Evolutionary conservation across 2,113 vertebrate genomes (phyloP).

Genomic region (Miniopterus natalensis): DNA sequence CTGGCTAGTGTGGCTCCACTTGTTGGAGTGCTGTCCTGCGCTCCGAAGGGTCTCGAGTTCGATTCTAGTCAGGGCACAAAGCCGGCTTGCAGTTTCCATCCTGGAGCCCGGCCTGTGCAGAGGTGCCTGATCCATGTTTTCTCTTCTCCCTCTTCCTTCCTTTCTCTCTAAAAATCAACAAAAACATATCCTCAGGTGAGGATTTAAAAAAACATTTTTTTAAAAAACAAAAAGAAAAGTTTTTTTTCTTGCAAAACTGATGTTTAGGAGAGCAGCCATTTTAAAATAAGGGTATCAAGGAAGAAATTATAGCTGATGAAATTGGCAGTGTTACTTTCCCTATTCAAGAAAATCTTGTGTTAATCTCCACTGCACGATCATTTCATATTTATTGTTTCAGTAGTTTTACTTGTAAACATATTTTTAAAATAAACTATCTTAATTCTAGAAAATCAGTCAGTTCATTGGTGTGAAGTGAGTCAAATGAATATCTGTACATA

Average conservation of each 20-base stretch:
- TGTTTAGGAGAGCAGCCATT: not conserved
- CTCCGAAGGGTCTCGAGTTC: not conserved
- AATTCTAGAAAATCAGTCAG: not conserved
- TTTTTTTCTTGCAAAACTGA: not conserved
- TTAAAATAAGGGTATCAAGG: not conserved
- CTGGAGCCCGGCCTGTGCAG: too few relatives aligned
- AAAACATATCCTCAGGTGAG: not conserved
- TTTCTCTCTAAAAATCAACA: not conserved
- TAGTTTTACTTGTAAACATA: not conserved
- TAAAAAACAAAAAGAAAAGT: not conserved
- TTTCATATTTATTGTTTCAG: not conserved
- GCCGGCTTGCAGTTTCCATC: not conserved
- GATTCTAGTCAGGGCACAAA: not conserved
- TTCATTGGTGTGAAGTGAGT: slow-evolving; percentile 22
- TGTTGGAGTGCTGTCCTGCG: not conserved
- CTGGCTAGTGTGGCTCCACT: not conserved
- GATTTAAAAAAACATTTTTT: not conserved
- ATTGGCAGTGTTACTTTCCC: not conserved
- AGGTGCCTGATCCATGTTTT: too few relatives aligned
- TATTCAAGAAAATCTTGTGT: not conserved
- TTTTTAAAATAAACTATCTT: slow-evolving; percentile 31
- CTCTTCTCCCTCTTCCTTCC: not conserved
- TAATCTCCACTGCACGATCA: not conserved
- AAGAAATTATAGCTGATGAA: not conserved
- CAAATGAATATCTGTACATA: not conserved